Percentiles rank a stretch among this genome's conserved stretches.
phyloP scores from a whole-genome alignment of 1,140 invertebrate species.

The Drosophila nasuta region DNA sequence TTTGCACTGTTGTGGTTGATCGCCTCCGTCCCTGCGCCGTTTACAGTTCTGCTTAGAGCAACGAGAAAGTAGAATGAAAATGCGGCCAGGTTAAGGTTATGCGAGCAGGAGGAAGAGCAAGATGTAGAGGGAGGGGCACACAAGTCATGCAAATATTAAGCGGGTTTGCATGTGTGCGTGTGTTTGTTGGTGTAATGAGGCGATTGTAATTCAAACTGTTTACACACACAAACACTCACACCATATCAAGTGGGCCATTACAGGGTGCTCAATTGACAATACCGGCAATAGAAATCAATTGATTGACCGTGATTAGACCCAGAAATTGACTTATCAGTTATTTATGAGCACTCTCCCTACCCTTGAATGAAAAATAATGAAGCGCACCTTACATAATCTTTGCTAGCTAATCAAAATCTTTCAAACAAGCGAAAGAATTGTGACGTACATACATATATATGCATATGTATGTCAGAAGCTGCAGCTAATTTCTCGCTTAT shows the following conservation, averaged over 20 bases:
- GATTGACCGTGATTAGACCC: conserved; percentile 51
- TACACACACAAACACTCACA: conserved; percentile 11
- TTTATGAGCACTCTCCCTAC: conserved; percentile 24
- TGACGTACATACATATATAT: background rate
- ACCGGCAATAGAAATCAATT: conserved; percentile 33
- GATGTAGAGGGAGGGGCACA: conserved; percentile 1
- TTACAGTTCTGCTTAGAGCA: conserved; percentile 37
- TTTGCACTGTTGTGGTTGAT: conserved; percentile 10
- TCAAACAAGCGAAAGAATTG: background rate
- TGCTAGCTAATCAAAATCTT: background rate
- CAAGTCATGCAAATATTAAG: conserved; percentile 58
- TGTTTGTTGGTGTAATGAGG: conserved; percentile 4
- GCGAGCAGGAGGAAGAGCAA: conserved; percentile 5
- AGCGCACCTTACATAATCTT: conserved; percentile 6
- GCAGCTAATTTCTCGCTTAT: background rate
- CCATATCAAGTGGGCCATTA: conserved; percentile 24
- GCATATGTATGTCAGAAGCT: background rate
- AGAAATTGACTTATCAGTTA: conserved; percentile 38
- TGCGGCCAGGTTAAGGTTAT: conserved; percentile 24
- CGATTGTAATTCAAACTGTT: conserved; percentile 46
- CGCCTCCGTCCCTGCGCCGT: background rate
- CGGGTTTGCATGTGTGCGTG: conserved; percentile 16
- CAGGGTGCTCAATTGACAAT: conserved; percentile 41
- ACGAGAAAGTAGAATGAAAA: conserved; percentile 38
- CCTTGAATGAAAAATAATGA: background rate